Conservation (phyloP, 2,113 vertebrate genomes). For the Lasiurus cinereus region DNA sequence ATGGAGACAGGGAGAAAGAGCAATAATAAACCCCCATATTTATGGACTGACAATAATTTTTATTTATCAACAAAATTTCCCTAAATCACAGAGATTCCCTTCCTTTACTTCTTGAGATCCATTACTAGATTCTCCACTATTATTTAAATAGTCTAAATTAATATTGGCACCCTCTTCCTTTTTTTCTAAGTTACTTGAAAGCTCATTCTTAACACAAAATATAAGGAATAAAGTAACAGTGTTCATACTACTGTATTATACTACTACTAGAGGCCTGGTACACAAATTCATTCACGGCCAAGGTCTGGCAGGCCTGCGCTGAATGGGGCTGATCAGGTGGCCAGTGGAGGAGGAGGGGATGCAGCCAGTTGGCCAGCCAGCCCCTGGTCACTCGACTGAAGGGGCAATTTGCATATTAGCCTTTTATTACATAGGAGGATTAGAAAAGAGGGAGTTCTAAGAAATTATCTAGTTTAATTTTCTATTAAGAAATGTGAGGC, state of each 20-base stretch:
- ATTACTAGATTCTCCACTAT: slow-evolving; percentile 23
- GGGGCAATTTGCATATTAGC: too few species aligned
- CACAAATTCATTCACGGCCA: too few species aligned
- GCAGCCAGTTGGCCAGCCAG: too few species aligned
- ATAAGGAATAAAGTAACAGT: background rate
- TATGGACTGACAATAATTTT: slow-evolving; percentile 21
- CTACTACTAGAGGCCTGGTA: background rate
- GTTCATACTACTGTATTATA: background rate
- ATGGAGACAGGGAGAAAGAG: background rate
- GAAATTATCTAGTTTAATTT: slow-evolving; percentile 51
- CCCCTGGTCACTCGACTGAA: too few species aligned
- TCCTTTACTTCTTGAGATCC: slow-evolving; percentile 7
- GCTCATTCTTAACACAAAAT: slow-evolving; percentile 35
- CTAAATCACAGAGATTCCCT: slow-evolving; percentile 50
- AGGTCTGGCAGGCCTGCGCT: too few species aligned
- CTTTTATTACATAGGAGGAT: too few species aligned
- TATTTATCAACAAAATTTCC: slow-evolving; percentile 48
- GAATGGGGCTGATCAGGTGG: too few species aligned
- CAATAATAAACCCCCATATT: background rate
- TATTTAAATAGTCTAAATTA: slow-evolving; percentile 34
- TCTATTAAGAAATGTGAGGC: background rate
- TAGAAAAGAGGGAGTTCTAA: slow-evolving; percentile 1
- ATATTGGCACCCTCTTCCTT: background rate
- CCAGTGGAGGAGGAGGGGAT: too few species aligned
- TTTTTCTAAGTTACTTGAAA: slow-evolving; percentile 43